phyloP scores from a whole-genome alignment of 2,888 invertebrate species.

The Acleris cristana region DNA sequence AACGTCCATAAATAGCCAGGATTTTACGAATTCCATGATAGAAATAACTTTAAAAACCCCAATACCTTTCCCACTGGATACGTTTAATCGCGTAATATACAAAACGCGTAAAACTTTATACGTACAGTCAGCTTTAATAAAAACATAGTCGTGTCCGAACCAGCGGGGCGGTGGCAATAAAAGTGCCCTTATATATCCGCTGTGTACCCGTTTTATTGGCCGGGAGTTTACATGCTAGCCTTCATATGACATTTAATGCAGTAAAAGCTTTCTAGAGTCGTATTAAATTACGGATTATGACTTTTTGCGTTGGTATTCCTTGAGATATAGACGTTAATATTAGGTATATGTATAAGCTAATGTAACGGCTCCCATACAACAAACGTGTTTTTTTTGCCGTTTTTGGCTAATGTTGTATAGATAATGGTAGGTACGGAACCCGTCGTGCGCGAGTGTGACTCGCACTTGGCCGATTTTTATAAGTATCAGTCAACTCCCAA shows the following conservation, averaged over 20 bases:
- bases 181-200: conserved; percentile 45
- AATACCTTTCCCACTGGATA: neutral
- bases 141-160: conserved; percentile 49
- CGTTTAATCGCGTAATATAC: conserved; percentile 18
- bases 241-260: conserved; percentile 36
- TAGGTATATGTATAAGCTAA: no score
- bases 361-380: no score
- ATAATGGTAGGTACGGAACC: no score
- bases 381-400: no score
- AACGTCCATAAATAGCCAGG: no score
- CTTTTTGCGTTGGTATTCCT: no score
- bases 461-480: no score
- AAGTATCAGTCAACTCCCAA: no score
- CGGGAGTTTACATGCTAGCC: conserved; percentile 46
- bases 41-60: conserved; percentile 5
- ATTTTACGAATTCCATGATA: neutral
- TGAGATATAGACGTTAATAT: no score
- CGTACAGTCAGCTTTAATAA: conserved; percentile 42
- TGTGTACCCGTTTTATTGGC: conserved; percentile 40
- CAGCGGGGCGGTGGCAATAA: conserved; percentile 49
- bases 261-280: conserved; percentile 6
- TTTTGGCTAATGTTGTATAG: no score
- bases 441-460: no score
- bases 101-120: conserved; percentile 31
- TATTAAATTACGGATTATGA: no score